Evolutionary conservation across 1,140 invertebrate species (phyloP), one percentile per base, ranked within the genome.

Genomic region (Pseudomyrmex cubaensis): DNA sequence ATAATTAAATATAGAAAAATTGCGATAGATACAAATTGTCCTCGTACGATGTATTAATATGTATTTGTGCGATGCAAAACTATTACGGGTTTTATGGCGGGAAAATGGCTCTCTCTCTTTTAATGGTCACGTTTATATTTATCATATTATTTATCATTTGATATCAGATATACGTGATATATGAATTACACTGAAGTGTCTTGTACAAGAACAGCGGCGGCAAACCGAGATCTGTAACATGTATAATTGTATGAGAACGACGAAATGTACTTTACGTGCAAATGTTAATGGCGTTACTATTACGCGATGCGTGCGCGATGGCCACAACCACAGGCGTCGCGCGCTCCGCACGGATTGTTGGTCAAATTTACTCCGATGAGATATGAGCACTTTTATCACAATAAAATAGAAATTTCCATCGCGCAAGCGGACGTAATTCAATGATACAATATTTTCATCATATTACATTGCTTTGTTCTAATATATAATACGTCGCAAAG

Each of bases 231-330:
- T 61, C 66, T 35, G 66, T 80, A 80, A 80, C 54, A 72, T 59
- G n/a, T 56, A 80, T 70, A 80, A 80, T 80, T 70, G 12, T 17
- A 57, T 15, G 44, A 72, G 76, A 59, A 70, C 54, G 50, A 72
- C 54, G 44, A 80, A 70, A 80, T 72, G 76, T 80, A 80, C 64
- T 80, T 72, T 72, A 70, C 20, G 54, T 56, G 54, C 54, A 70
- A 80, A 80, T 78, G 76, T 69, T 78, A 78, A 78, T 80, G 7
- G 22, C 66, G 69, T 72, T 70, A 70, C 44, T 80, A 80, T 59
- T 69, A 56, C 35, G 54, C 54, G 54, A 72, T 80, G 76, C 46
- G 44, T 78, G 59, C 54, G 44, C 54, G 56, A 78, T 57, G 52
- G 15, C 9, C 50, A 61, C 64, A 48, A 70, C 15, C 10, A 20